Base-by-base conservation (phyloP, 2,888 invertebrate genomes). In the Macroteleia sp. region DNA sequence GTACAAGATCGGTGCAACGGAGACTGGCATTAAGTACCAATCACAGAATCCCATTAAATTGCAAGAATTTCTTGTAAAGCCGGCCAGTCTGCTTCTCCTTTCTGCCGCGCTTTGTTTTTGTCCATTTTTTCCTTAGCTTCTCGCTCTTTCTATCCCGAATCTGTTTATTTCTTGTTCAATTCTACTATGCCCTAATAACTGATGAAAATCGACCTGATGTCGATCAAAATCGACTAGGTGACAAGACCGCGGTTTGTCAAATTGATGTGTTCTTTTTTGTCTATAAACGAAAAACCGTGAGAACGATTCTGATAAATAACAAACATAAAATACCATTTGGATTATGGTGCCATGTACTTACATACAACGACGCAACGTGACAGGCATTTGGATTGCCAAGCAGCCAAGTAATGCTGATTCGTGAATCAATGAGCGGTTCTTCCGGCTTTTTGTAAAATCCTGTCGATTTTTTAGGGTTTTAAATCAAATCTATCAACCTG, bases 41-140 rank as follows among this genome's bases (percentile, higher is more conserved):
- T 90, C 90, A 88, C 88, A 88, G 87, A 89, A 88, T 89, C 87
- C 84, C 87, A 89, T 90, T 89, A 89, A 90, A 88, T 90, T 87
- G 87, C 88, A 88, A 83, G 87, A 89, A 90, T 90, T 89, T 89
- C 88, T 89, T 88, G 86, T 71, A 81, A 82, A 82, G 79, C 85
- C 81, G 81, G 85, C 86, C 83, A 82, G 78, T 81, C 80, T 69
- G 82, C 82, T 69, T 69, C 74, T 77, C 62, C 52, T 70, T 74
- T 77, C 41, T 20, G 44, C 64, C 48, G 48, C 54, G 42, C 59
- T 61, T 54, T 66, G 73, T 79, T 71, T 78, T 81, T 82, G 77
- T 54, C 79, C 80, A 44, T 50, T 67, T 74, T 77, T 77, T 46
- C 41, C 52, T 48, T 6, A n/a, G n/a, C 32, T 41, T 10, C 42